Evolutionary conservation across 2,888 invertebrate genomes (phyloP).

Genomic region (Odontomyia ornata): DNA sequence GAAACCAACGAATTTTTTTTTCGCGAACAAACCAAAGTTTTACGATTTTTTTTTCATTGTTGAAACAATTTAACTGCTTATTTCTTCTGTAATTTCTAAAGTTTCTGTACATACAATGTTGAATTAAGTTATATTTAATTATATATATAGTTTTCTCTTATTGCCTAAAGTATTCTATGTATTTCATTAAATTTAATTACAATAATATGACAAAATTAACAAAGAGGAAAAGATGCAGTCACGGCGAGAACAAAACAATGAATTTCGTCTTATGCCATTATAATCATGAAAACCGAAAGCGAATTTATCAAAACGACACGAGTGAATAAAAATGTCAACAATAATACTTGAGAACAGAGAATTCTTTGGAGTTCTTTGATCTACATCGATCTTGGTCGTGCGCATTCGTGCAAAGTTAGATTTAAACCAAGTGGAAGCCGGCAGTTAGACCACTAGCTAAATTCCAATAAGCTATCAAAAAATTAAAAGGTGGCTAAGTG

Average conservation of each 20-base stretch:
- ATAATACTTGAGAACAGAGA: conserved; percentile 34
- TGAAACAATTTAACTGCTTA: conserved; percentile 34
- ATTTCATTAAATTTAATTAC: conserved; percentile 42
- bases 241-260: conserved; percentile 38
- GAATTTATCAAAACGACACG: conserved; percentile 11
- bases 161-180: conserved; percentile 43
- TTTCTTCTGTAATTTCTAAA: conserved; percentile 42
- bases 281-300: background rate
- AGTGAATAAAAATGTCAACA: conserved; percentile 23
- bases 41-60: background rate
- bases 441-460: too few relatives aligned
- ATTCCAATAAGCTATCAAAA: too few relatives aligned
- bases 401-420: conserved; percentile 4
- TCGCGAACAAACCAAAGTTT: conserved; percentile 22
- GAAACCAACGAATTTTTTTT: background rate
- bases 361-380: conserved; percentile 40
- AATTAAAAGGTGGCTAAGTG: background rate
- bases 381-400: conserved; percentile 35
- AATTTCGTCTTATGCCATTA: conserved; percentile 10
- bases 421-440: background rate
- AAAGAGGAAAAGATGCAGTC: conserved; percentile 37
- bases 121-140: conserved; percentile 46
- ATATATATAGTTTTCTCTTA: conserved; percentile 42
- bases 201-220: conserved; percentile 45
- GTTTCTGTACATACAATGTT: conserved; percentile 46